A percentile compares a stretch with the other conserved stretches of the same genome.
Evolutionary conservation across 1,140 invertebrate species (phyloP).

Genomic region (Diorhabda elongata): DNA sequence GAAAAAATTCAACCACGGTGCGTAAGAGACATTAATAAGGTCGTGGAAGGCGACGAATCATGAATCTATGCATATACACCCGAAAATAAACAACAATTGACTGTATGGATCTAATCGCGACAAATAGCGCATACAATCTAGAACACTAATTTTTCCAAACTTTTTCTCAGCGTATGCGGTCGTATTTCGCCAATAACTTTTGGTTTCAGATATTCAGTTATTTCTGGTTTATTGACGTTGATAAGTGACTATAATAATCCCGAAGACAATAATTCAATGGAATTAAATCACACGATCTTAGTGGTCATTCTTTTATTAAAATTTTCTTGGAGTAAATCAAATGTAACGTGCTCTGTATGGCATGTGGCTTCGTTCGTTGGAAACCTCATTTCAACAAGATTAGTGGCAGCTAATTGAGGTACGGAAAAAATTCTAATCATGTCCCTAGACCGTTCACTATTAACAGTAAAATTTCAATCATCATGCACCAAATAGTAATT

Average conservation of each 20-base stretch:
- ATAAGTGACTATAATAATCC: neutral
- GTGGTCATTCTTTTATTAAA: constrained; percentile 8
- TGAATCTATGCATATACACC: too few species aligned
- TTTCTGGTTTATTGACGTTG: neutral
- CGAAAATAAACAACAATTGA: too few species aligned
- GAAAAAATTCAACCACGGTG: too few species aligned
- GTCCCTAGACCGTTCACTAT: neutral
- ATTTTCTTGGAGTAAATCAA: neutral
- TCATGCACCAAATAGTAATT: neutral
- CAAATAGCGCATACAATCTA: too few species aligned
- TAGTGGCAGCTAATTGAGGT: too few species aligned
- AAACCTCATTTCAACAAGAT: neutral
- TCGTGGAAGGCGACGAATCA: too few species aligned
- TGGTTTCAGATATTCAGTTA: neutral
- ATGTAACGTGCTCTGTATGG: neutral
- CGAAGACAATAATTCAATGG: neutral
- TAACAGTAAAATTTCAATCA: neutral
- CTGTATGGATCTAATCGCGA: too few species aligned
- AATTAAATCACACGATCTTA: neutral
- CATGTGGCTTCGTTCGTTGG: neutral
- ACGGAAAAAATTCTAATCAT: too few species aligned
- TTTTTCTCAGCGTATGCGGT: too few species aligned
- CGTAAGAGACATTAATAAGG: too few species aligned
- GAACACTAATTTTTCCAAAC: too few species aligned
- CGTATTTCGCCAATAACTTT: too few species aligned